A percentile compares a stretch with the other conserved stretches of the same genome.
phyloP scores from a whole-genome alignment of 1,140 invertebrate species.

The Colletes gigas region DNA sequence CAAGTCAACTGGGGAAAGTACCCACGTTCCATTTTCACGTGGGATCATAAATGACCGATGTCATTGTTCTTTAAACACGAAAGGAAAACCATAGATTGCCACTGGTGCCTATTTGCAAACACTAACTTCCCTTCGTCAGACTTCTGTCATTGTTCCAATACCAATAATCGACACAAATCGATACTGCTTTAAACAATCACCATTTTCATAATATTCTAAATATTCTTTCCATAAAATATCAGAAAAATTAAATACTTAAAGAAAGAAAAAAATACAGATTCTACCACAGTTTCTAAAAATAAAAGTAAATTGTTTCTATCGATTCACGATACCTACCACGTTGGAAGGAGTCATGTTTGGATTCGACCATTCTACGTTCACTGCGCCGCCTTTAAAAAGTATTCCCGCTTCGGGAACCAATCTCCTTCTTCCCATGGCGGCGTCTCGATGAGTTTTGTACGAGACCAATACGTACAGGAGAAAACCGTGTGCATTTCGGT shows the following conservation, averaged over 20 bases:
- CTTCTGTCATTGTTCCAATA: background rate
- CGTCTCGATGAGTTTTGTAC: constrained; percentile 85
- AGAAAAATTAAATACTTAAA: too few species aligned
- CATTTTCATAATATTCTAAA: too few species aligned
- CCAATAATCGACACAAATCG: background rate
- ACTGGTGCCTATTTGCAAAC: constrained; percentile 51
- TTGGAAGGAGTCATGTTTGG: constrained; percentile 75
- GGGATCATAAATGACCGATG: constrained; percentile 56
- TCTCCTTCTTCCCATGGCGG: constrained; percentile 86
- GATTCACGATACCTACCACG: constrained; percentile 65
- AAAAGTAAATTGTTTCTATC: background rate
- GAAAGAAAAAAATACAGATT: too few species aligned
- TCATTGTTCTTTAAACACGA: constrained; percentile 61
- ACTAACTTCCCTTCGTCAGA: constrained; percentile 26
- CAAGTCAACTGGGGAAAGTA: constrained; percentile 61
- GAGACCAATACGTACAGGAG: constrained; percentile 84
- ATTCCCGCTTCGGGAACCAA: constrained; percentile 83
- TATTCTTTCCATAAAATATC: too few species aligned
- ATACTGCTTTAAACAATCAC: background rate
- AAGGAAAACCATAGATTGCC: constrained; percentile 31
- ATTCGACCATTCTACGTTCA: constrained; percentile 86
- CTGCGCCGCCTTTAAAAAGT: constrained; percentile 76
- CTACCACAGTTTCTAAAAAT: background rate
- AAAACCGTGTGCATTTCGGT: constrained; percentile 54
- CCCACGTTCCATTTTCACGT: constrained; percentile 72